Conservation (phyloP, 2,888 invertebrate genomes). For the Hydrotaea cyrtoneurina region DNA sequence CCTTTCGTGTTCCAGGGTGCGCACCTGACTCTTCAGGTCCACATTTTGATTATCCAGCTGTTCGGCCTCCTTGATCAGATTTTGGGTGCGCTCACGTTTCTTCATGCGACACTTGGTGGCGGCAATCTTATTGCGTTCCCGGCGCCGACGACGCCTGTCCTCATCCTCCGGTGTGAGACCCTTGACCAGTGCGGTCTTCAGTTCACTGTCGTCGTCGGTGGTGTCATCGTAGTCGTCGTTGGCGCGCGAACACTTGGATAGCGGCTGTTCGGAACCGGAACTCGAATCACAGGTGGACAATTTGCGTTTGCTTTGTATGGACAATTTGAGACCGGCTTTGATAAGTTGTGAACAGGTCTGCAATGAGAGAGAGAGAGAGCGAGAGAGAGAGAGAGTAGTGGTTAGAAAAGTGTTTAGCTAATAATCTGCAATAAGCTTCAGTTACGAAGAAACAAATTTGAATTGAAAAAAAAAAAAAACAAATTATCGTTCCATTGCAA, state of each 20-base stretch:
- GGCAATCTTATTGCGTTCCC: slow-evolving; percentile 96
- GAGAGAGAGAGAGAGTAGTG: not conserved
- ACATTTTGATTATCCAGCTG: slow-evolving; percentile 92
- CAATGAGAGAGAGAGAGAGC: slow-evolving; percentile 63
- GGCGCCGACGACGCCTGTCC: slow-evolving; percentile 90
- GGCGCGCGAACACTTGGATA: slow-evolving; percentile 80
- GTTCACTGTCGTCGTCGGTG: slow-evolving; percentile 82
- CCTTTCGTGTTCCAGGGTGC: slow-evolving; percentile 90
- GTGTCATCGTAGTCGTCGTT: slow-evolving; percentile 79
- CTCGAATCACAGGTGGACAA: slow-evolving; percentile 85
- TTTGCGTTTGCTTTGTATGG: slow-evolving; percentile 93
- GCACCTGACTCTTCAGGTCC: slow-evolving; percentile 90
- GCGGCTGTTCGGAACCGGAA: slow-evolving; percentile 81
- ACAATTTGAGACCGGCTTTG: slow-evolving; percentile 93
- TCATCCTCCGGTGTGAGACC: slow-evolving; percentile 94
- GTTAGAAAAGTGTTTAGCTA: no score
- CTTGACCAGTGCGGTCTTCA: slow-evolving; percentile 76
- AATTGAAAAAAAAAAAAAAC: no score
- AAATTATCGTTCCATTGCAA: not conserved
- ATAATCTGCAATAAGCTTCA: no score
- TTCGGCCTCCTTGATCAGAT: slow-evolving; percentile 92
- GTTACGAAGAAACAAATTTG: no score
- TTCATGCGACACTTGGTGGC: slow-evolving; percentile 97
- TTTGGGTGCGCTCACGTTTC: slow-evolving; percentile 93
- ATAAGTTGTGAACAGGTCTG: slow-evolving; percentile 94